Conservation (phyloP, 2,113 vertebrate species). For the Motacilla alba region DNA sequence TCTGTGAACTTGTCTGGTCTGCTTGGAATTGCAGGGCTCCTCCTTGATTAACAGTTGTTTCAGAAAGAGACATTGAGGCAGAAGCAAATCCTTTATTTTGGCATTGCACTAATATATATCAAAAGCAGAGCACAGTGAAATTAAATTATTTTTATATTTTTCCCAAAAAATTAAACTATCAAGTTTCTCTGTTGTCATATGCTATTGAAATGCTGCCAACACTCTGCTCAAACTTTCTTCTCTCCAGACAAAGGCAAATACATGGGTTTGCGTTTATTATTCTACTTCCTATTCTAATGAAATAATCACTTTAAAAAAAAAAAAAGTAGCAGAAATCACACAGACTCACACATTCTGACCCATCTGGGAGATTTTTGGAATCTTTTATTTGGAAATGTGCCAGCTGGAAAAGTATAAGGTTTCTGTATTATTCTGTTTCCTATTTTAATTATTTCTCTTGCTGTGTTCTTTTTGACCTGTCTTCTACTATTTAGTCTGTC, state of each 20-base stretch:
- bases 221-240: background rate
- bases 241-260: background rate
- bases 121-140: background rate
- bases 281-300: background rate
- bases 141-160: background rate
- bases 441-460: background rate
- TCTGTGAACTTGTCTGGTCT: background rate
- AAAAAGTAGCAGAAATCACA: background rate
- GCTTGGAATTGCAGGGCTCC: background rate
- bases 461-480: background rate
- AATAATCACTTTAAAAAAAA: background rate
- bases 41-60: background rate
- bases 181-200: background rate
- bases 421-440: background rate
- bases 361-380: background rate
- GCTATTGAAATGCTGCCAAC: background rate
- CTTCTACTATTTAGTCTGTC: background rate
- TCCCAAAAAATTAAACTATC: fast-evolving
- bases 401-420: background rate
- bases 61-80: background rate
- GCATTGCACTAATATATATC: background rate
- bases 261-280: background rate
- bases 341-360: background rate
- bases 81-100: background rate
- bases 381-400: background rate